Evolutionary conservation across 2,113 vertebrate genomes (phyloP).

Genomic region (Rousettus leschenaultii): DNA sequence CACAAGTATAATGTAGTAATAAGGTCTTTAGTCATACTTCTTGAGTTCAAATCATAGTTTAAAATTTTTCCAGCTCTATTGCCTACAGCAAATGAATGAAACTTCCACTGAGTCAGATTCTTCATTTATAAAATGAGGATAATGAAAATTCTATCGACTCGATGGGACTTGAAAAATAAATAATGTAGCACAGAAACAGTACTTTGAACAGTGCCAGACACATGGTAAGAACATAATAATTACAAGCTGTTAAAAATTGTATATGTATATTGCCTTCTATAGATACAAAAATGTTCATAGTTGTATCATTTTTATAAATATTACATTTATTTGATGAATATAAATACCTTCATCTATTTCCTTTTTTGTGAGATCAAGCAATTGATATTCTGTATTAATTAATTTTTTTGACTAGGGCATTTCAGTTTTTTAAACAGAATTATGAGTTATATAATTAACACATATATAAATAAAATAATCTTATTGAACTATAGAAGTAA

Average conservation of each 20-base stretch:
- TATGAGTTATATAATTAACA: not conserved
- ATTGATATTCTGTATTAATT: not conserved
- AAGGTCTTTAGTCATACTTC: slow-evolving; percentile 18
- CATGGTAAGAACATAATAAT: not conserved
- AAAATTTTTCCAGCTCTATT: slow-evolving; percentile 3
- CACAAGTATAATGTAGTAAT: not conserved
- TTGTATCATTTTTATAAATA: not conserved
- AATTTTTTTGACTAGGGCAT: not conserved
- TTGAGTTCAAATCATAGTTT: not conserved
- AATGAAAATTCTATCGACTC: not conserved
- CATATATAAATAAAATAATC: not conserved
- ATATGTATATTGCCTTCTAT: not conserved
- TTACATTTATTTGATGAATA: not conserved
- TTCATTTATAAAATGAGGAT: slow-evolving; percentile 29
- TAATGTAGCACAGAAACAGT: not conserved
- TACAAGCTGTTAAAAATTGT: not conserved
- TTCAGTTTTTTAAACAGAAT: not conserved
- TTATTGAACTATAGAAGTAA: not conserved
- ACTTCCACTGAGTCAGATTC: not conserved
- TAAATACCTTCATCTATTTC: not conserved
- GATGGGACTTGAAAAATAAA: not conserved
- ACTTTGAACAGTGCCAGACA: not conserved
- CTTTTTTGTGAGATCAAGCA: not conserved
- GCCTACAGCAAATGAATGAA: not conserved
- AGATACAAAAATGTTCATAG: not conserved